Conservation (phyloP, 2,888 invertebrate genomes). For the Himalopsyche kuldschensis region DNA sequence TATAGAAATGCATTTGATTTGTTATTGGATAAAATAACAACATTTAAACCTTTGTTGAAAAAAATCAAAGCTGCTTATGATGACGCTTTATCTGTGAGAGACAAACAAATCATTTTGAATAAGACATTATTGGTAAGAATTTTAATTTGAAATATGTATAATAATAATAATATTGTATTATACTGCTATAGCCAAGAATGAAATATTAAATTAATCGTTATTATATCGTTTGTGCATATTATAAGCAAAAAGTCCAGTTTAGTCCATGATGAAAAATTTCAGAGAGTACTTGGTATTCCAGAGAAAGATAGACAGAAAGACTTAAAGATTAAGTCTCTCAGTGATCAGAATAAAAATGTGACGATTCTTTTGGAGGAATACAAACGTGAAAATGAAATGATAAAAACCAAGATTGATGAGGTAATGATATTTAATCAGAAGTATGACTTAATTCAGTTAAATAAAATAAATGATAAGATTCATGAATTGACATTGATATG, state of each 20-base stretch:
- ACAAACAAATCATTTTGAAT: slow-evolving; percentile 47
- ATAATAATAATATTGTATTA: too few species aligned
- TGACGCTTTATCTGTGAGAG: slow-evolving; percentile 48
- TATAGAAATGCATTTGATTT: slow-evolving; percentile 50
- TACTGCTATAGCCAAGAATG: too few species aligned
- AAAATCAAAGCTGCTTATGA: slow-evolving; percentile 54
- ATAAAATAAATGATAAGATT: too few species aligned
- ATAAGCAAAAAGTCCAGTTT: too few species aligned
- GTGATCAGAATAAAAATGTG: slow-evolving; percentile 48
- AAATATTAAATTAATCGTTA: too few species aligned
- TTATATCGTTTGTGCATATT: too few species aligned
- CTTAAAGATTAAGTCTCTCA: slow-evolving; percentile 46
- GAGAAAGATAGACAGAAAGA: slow-evolving; percentile 28
- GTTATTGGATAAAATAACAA: slow-evolving; percentile 48
- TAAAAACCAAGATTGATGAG: neutral
- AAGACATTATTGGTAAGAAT: slow-evolving; percentile 19
- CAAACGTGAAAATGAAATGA: neutral
- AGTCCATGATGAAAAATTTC: neutral
- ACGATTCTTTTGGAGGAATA: slow-evolving; percentile 42
- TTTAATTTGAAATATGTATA: neutral
- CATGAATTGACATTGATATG: neutral
- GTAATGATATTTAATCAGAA: neutral
- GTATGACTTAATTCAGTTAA: too few species aligned
- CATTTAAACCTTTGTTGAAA: slow-evolving; percentile 48
- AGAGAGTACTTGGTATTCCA: slow-evolving; percentile 21